Conservation (phyloP, 2,797 vertebrate genomes). For the Falco biarmicus region DNA sequence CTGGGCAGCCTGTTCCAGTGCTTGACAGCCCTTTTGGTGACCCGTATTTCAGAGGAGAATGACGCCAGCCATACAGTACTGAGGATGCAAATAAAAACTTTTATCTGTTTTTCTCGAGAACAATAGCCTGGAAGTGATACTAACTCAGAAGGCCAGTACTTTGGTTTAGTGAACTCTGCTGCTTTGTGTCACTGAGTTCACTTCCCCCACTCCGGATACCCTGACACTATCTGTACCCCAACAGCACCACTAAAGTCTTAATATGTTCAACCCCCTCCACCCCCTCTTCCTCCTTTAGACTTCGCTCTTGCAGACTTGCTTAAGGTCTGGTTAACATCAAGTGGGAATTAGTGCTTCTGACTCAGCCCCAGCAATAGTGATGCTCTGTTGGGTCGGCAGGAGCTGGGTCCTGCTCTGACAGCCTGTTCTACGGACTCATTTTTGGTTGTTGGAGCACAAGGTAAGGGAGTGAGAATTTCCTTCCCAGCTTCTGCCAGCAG, state of each 20-base stretch:
- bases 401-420: background rate
- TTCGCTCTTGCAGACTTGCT: background rate
- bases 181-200: background rate
- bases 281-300: background rate
- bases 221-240: background rate
- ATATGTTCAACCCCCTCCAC: background rate
- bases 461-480: background rate
- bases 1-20: no score
- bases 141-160: background rate
- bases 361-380: background rate
- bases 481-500: background rate
- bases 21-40: no score
- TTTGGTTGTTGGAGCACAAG: background rate
- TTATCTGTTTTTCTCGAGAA: background rate
- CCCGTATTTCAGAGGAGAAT: rapidly evolving
- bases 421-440: background rate
- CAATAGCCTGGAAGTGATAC: background rate
- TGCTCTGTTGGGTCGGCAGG: background rate
- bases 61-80: background rate
- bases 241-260: background rate
- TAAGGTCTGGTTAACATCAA: background rate
- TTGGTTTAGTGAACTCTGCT: background rate
- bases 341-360: background rate
- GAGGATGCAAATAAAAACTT: background rate
- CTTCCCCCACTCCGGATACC: background rate